phyloP scores from a whole-genome alignment of 2,113 vertebrate genomes.

The Tursiops truncatus region DNA sequence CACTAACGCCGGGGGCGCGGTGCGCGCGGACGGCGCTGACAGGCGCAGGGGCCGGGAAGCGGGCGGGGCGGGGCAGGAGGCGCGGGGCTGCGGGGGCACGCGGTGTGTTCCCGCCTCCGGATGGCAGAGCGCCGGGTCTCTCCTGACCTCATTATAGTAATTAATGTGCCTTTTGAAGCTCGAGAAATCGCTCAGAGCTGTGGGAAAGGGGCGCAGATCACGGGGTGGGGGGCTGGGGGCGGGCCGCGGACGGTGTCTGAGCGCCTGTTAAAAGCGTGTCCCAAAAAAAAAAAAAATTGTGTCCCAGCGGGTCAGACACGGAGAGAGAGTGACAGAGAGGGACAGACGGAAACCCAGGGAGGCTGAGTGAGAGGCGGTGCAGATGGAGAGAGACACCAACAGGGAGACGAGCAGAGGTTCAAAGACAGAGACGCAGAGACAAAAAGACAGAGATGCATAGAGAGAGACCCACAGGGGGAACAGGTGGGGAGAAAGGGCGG shows the following conservation, averaged over 20 bases:
- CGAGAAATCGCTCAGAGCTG: slow-evolving; percentile 75
- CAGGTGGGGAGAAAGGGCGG: neutral
- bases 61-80: slow-evolving; percentile 38
- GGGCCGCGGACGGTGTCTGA: neutral
- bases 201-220: slow-evolving; percentile 71
- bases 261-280: accelerated
- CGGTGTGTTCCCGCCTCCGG: neutral
- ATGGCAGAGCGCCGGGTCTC: slow-evolving; percentile 80
- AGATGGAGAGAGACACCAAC: neutral
- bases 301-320: neutral
- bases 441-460: neutral
- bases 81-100: neutral
- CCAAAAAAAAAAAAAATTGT: too few species aligned
- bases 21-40: slow-evolving; percentile 70
- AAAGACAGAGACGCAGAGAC: neutral
- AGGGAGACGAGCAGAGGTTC: neutral
- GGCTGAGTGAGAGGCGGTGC: neutral
- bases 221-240: slow-evolving; percentile 53
- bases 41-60: slow-evolving; percentile 64
- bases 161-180: slow-evolving; percentile 86
- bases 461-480: neutral
- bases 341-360: neutral
- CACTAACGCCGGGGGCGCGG: slow-evolving; percentile 75
- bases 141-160: slow-evolving; percentile 87
- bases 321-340: neutral